Percentiles rank a stretch among this genome's conserved stretches.
phyloP scores from a whole-genome alignment of 1,140 invertebrate genomes.

The Eupeodes corollae region DNA sequence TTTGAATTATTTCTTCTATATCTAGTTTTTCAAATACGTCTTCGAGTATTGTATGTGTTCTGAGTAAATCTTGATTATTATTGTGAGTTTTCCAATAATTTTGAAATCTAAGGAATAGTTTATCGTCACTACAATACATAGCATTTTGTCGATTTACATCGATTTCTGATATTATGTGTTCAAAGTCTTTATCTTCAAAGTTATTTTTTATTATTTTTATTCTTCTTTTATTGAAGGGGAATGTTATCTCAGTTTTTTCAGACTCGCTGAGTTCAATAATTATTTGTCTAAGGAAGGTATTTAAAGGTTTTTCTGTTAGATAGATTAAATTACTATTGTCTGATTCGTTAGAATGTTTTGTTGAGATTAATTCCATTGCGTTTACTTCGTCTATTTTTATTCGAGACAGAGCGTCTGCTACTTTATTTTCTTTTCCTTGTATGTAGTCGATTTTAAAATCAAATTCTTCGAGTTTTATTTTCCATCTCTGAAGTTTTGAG shows the following conservation, averaged over 20 bases:
- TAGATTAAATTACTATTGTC: slow-evolving; percentile 1
- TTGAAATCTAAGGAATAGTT: slow-evolving; percentile 4
- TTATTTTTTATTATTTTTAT: not conserved
- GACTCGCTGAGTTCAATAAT: not conserved
- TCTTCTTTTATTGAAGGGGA: not conserved
- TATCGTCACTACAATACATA: not conserved
- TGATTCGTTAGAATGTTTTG: not conserved
- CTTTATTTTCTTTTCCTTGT: slow-evolving; percentile 11
- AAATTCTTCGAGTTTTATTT: slow-evolving; percentile 11
- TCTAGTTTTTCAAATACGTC: slow-evolving; percentile 1
- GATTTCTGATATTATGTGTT: not conserved
- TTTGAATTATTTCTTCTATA: not conserved
- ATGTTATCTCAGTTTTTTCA: not conserved
- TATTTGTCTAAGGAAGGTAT: not conserved
- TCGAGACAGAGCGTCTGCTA: slow-evolving; percentile 13
- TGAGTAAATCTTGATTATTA: slow-evolving; percentile 1
- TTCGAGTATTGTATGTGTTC: not conserved
- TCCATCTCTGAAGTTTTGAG: slow-evolving; percentile 9
- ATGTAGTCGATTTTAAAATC: slow-evolving; percentile 13
- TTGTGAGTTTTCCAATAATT: not conserved
- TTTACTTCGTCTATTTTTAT: slow-evolving; percentile 1
- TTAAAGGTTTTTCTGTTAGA: slow-evolving; percentile 1
- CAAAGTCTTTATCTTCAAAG: not conserved
- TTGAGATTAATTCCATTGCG: not conserved
- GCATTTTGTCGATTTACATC: not conserved